Evolutionary conservation across 2,888 invertebrate species (phyloP).

Genomic region (Drosophila austrosaltans): DNA sequence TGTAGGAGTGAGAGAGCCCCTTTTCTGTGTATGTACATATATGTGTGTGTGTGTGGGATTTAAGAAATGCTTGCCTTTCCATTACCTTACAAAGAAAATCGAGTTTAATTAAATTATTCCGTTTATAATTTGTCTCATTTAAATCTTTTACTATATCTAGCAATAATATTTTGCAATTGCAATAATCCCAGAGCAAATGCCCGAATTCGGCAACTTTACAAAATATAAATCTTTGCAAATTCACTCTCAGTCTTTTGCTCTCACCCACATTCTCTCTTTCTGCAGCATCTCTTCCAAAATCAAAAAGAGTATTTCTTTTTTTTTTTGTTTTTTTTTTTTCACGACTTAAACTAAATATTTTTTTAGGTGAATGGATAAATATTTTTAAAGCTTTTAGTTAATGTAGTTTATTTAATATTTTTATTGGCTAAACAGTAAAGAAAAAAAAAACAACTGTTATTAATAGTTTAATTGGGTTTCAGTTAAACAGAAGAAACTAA

Average conservation of each 20-base stretch:
- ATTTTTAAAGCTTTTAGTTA: constrained; percentile 64
- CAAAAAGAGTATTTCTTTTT: not conserved
- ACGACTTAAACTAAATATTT: constrained; percentile 16
- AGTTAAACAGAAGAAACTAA: not conserved
- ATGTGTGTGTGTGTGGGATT: constrained; percentile 7
- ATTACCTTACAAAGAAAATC: constrained; percentile 39
- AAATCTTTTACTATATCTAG: not conserved
- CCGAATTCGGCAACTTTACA: not conserved
- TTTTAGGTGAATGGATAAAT: constrained; percentile 47
- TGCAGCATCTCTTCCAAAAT: constrained; percentile 9
- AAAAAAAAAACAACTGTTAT: not conserved
- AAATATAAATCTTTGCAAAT: not conserved
- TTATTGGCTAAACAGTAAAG: constrained; percentile 53
- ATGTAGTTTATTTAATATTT: constrained; percentile 31
- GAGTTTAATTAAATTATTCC: constrained; percentile 34
- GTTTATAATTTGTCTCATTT: not conserved
- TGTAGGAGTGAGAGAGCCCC: not conserved
- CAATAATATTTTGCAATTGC: too few relatives aligned
- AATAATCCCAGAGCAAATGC: too few relatives aligned
- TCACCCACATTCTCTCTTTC: not conserved
- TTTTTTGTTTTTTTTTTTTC: not conserved
- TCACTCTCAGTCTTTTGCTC: not conserved
- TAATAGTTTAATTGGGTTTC: not conserved
- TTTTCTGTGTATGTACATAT: not conserved
- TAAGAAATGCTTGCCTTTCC: constrained; percentile 16